Conservation (phyloP, 2,113 vertebrate species). For the Nesoenas mayeri region DNA sequence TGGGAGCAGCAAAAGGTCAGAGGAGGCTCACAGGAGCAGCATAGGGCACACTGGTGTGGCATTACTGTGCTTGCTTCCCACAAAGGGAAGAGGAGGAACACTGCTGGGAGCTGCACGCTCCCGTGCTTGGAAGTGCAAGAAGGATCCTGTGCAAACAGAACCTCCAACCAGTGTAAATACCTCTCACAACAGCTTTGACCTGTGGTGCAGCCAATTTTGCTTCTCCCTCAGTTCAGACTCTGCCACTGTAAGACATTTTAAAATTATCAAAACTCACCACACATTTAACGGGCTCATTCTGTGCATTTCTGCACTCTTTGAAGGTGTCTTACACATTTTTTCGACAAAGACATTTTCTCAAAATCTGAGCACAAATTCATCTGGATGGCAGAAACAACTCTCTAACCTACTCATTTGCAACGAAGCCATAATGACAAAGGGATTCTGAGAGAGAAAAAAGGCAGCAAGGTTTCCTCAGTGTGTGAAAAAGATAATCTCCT, state of each 20-base stretch:
- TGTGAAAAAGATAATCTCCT: neutral
- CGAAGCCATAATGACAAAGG: neutral
- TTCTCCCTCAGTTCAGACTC: neutral
- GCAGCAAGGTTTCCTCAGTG: conserved; percentile 25
- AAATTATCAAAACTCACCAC: neutral
- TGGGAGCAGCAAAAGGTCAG: neutral
- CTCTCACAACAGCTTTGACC: neutral
- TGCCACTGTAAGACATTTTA: neutral
- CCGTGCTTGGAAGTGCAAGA: neutral
- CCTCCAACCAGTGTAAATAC: neutral
- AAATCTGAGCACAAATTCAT: neutral
- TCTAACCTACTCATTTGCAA: neutral
- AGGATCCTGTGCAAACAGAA: neutral
- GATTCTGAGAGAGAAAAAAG: conserved; percentile 28
- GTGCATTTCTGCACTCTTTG: neutral
- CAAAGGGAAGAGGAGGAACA: neutral
- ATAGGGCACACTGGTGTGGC: accelerated
- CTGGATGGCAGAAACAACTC: neutral
- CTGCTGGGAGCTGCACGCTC: neutral
- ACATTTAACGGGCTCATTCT: neutral
- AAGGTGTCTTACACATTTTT: neutral
- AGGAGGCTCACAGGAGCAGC: neutral
- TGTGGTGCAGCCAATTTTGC: neutral
- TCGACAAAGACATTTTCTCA: neutral
- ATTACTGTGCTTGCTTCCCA: accelerated